Conservation (phyloP, 2,888 invertebrate species). For the Leptopterna dolabrata region DNA sequence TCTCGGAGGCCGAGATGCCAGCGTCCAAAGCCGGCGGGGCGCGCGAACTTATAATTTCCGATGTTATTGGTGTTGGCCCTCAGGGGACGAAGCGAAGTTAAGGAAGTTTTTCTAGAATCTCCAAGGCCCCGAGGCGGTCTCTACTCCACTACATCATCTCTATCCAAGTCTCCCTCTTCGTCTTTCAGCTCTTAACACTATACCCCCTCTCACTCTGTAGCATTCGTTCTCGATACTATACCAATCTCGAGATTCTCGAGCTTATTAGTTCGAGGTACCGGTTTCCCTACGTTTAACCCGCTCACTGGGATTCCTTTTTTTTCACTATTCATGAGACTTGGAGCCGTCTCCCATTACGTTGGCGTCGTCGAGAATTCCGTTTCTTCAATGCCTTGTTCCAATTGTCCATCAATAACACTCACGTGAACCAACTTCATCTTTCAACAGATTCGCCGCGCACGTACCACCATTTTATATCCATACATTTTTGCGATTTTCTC, state of each 20-base stretch:
- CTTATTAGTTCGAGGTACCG: background rate
- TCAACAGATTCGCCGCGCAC: no score
- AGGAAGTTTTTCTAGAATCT: background rate
- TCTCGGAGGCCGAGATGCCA: background rate
- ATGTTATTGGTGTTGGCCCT: background rate
- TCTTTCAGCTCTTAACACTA: background rate
- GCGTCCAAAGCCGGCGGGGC: background rate
- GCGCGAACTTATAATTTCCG: conserved; percentile 11
- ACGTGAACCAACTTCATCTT: no score
- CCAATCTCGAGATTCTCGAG: background rate
- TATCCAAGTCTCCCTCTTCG: background rate
- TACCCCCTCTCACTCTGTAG: background rate
- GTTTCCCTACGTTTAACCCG: background rate
- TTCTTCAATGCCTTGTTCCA: background rate
- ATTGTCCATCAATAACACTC: no score
- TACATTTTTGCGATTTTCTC: no score
- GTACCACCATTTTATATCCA: no score
- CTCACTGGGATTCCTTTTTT: background rate
- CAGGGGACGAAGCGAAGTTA: background rate
- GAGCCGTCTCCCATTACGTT: background rate
- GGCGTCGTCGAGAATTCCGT: background rate
- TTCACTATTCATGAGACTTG: conserved; percentile 5
- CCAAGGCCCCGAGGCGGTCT: background rate
- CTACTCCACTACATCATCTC: background rate
- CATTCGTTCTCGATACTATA: background rate